Base-by-base conservation (phyloP, 2,797 vertebrate genomes). In the Xiphorhynchus erythropygius region DNA sequence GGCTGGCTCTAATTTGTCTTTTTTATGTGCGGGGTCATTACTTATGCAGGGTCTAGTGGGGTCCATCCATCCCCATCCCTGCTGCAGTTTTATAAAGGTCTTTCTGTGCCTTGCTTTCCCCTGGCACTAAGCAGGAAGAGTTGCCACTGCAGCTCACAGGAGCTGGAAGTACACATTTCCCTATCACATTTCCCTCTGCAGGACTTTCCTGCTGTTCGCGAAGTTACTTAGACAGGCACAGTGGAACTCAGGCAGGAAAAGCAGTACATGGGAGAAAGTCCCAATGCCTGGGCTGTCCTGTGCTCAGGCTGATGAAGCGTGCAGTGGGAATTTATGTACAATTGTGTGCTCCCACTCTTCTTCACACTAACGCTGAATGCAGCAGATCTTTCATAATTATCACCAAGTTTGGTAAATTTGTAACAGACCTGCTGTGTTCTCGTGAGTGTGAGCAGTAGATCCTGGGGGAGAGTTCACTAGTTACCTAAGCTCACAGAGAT, bases 11-110 rank as follows among this genome's bases (percentile, higher is more conserved):
- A 42, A 25, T 6, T 44, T 39, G 5, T 33, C 8, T 32, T 59
- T 46, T 55, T 89, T 3, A 4, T 65, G 4, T 15, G 6, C 32
- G 42, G 18, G 2, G 1, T 7, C 12, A 44, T 59, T 83, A 70
- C 11, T 67, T 83, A 56, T 1, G 0, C 11, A 42, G 42, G 2
- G 1, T 49, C 11, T 46, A 41, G 32, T 22, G 35, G 21, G 5
- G 6, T 81, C 6, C 19, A 28, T 74, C 60, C 57, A 56, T 25
- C 49, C 22, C 50, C 50, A 13, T 23, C 41, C 17, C 22, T 78
- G 17, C 21, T 19, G 7, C 32, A 86, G 53, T 16, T 42, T 86
- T 53, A 9, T 27, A 49, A 42, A 53, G 56, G 4, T 53, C 28
- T 39, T 68, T 60, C 41, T 80, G 47, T 62, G 52, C 5, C 64